These are phyloP conservation scores for Zaprionus nigranus DNA, from an alignment of 1,140 invertebrate species.

Conservation along the genomic window DNA sequence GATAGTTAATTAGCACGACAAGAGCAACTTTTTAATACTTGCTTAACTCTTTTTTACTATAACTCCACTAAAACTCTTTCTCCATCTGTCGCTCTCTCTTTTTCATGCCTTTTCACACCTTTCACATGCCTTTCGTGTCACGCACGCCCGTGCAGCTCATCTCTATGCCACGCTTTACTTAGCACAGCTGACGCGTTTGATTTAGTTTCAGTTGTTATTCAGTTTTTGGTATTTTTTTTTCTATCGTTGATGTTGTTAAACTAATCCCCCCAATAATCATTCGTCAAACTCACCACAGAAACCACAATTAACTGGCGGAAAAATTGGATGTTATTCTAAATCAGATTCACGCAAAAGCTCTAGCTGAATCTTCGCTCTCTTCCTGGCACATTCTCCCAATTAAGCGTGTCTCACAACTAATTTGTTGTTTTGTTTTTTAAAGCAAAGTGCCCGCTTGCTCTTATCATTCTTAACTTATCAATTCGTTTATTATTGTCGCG, in stretches of 20 bases:
- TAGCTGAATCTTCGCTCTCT: constrained; percentile 55
- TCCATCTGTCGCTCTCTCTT: background rate
- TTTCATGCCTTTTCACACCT: background rate
- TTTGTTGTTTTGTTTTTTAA: constrained; percentile 21
- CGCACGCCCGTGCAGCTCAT: background rate
- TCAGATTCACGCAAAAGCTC: constrained; percentile 56
- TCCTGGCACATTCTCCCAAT: constrained; percentile 58
- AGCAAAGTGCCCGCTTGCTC: constrained; percentile 50
- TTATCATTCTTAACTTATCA: constrained; percentile 64
- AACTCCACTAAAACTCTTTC: background rate
- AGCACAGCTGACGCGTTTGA: constrained; percentile 53
- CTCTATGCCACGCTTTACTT: constrained; percentile 48
- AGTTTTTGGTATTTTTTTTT: constrained; percentile 19
- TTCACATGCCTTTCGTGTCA: constrained; percentile 5
- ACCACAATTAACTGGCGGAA: constrained; percentile 58
- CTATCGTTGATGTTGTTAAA: constrained; percentile 18
- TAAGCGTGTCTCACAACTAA: constrained; percentile 25
- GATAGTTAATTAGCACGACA: background rate
- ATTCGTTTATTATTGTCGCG: constrained; percentile 4
- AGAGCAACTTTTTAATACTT: background rate
- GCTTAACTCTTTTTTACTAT: background rate
- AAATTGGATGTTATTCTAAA: constrained; percentile 67
- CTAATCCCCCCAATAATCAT: constrained; percentile 28
- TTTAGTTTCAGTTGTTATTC: constrained; percentile 12
- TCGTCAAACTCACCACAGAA: constrained; percentile 68